A percentile compares a stretch with the other conserved stretches of the same genome.
Conservation (phyloP, 2,888 invertebrate genomes). For the Amiota mariae region DNA sequence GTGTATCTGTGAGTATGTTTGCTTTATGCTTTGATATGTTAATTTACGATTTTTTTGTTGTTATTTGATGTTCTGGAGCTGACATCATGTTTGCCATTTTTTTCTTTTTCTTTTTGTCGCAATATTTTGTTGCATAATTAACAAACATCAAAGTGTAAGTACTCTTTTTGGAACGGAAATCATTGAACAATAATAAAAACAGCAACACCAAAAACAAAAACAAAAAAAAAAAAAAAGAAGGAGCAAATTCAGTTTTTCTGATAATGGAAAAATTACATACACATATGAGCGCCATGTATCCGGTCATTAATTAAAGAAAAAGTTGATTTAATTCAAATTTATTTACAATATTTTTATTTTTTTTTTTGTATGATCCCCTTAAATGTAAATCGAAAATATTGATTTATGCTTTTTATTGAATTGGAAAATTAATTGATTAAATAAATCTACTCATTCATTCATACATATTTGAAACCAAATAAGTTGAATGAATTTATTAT, state of each 20-base stretch:
- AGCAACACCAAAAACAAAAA: too few relatives aligned
- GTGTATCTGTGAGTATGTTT: neutral
- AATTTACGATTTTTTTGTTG: neutral
- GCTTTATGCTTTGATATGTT: constrained; percentile 4
- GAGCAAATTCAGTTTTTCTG: too few relatives aligned
- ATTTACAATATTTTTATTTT: constrained; percentile 2
- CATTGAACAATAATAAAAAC: too few relatives aligned
- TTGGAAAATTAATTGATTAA: too few relatives aligned
- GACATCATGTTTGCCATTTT: constrained; percentile 1
- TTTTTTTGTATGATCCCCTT: neutral
- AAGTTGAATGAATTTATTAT: constrained; percentile 1
- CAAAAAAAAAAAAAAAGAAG: too few relatives aligned
- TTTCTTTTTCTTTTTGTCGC: neutral
- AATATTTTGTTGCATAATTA: too few relatives aligned
- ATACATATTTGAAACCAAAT: neutral
- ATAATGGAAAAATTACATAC: too few relatives aligned
- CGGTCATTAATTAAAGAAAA: neutral
- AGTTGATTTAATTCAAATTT: too few relatives aligned
- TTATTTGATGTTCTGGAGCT: neutral
- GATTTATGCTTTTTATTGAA: constrained; percentile 3
- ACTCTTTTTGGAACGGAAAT: too few relatives aligned
- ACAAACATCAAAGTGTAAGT: too few relatives aligned
- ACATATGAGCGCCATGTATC: neutral
- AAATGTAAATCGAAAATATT: neutral
- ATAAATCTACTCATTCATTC: too few relatives aligned